Evolutionary conservation across 1,140 invertebrate species (phyloP).

Genomic region (Adoxophyes honmai): DNA sequence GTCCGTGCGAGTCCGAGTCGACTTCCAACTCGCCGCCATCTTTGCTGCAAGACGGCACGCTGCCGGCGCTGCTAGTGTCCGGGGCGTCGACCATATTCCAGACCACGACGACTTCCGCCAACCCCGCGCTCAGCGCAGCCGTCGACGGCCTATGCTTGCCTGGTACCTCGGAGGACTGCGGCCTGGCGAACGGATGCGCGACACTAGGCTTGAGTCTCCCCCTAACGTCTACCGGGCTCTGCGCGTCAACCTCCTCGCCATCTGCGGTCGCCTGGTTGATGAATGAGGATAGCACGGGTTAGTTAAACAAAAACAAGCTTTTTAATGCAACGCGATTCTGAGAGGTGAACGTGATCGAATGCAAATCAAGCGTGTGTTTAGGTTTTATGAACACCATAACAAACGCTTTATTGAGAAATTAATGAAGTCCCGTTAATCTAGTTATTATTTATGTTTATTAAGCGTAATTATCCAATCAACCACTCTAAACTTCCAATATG

Average conservation of each 20-base stretch:
- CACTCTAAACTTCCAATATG: too few relatives aligned
- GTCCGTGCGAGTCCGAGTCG: constrained; percentile 67
- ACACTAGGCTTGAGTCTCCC: constrained; percentile 54
- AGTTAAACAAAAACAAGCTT: constrained; percentile 16
- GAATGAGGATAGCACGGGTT: constrained; percentile 72
- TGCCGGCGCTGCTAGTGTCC: constrained; percentile 68
- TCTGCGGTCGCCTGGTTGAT: constrained; percentile 71
- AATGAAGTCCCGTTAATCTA: not conserved
- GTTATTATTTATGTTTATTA: too few relatives aligned
- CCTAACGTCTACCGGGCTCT: constrained; percentile 54
- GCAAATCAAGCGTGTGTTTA: constrained; percentile 9
- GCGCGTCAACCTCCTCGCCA: constrained; percentile 58
- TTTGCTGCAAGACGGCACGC: constrained; percentile 61
- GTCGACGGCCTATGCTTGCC: constrained; percentile 57
- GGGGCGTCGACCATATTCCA: constrained; percentile 62
- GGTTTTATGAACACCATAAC: not conserved
- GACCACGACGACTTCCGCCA: constrained; percentile 48
- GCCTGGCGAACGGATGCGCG: constrained; percentile 59
- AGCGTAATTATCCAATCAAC: too few relatives aligned
- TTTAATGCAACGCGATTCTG: not conserved
- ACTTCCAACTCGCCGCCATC: constrained; percentile 66
- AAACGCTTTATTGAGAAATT: constrained; percentile 12
- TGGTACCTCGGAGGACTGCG: constrained; percentile 53
- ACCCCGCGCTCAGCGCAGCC: constrained; percentile 39
- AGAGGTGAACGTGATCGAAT: constrained; percentile 15